phyloP scores from a whole-genome alignment of 2,797 vertebrate genomes.

The Benthosema pterotum region DNA sequence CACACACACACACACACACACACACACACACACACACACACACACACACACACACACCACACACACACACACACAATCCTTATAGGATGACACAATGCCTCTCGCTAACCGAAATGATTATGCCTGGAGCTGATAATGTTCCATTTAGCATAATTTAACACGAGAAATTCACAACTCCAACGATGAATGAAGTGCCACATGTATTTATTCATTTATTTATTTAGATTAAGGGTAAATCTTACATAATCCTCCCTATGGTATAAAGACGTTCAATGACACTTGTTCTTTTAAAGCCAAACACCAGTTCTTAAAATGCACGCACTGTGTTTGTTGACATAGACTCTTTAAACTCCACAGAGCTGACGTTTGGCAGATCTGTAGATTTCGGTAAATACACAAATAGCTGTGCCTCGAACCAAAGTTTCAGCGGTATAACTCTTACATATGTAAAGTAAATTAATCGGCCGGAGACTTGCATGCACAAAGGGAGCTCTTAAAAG shows the following conservation, averaged over 20 bases:
- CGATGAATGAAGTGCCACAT: no score
- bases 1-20: background rate
- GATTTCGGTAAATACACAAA: background rate
- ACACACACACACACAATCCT: slow-evolving; percentile 4
- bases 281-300: no score
- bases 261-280: no score
- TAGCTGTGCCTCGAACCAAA: background rate
- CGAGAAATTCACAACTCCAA: no score
- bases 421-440: slow-evolving; percentile 1
- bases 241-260: no score
- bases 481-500: background rate
- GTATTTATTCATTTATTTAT: no score
- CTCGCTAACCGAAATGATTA: no score
- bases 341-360: background rate
- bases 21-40: background rate
- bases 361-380: background rate
- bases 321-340: no score
- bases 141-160: no score
- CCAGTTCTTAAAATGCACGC: no score
- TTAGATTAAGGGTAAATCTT: no score
- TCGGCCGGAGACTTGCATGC: background rate
- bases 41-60: background rate
- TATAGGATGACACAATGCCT: background rate
- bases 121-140: no score
- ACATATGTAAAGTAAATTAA: background rate